Conservation (phyloP, 2,888 invertebrate genomes). For the Hydrotaea cyrtoneurina region DNA sequence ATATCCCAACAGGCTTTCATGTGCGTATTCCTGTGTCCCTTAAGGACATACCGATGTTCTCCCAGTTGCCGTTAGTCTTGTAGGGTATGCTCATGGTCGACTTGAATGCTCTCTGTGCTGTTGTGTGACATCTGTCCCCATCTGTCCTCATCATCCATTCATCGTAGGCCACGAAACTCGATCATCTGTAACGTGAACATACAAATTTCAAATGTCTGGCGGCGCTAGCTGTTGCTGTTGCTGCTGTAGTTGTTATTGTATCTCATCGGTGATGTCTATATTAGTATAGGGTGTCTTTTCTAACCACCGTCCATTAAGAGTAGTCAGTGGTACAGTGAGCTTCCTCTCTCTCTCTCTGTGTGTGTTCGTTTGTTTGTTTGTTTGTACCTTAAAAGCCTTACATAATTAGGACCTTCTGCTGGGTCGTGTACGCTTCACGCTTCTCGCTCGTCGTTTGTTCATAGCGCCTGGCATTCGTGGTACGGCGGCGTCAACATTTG, state of each 20-base stretch:
- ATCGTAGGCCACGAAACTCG: neutral
- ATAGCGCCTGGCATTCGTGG: neutral
- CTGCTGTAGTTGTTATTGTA: neutral
- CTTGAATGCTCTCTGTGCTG: too few species aligned
- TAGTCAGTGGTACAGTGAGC: neutral
- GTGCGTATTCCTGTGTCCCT: neutral
- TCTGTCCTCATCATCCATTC: too few species aligned
- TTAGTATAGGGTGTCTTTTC: neutral
- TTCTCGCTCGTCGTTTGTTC: neutral
- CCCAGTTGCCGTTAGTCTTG: neutral
- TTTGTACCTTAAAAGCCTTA: conserved; percentile 10
- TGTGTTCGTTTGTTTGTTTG: neutral
- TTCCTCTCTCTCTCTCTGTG: neutral
- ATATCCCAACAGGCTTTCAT: neutral
- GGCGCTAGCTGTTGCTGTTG: neutral
- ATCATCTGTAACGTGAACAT: neutral
- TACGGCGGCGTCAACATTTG: neutral
- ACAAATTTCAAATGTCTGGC: neutral
- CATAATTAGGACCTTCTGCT: conserved; percentile 35
- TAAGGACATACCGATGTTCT: neutral
- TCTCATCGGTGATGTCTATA: neutral
- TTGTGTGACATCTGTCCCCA: too few species aligned
- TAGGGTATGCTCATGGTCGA: neutral
- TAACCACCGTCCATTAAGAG: neutral
- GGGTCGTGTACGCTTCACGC: neutral